phyloP scores from a whole-genome alignment of 1,140 invertebrate species.

The Drosophila parvula region DNA sequence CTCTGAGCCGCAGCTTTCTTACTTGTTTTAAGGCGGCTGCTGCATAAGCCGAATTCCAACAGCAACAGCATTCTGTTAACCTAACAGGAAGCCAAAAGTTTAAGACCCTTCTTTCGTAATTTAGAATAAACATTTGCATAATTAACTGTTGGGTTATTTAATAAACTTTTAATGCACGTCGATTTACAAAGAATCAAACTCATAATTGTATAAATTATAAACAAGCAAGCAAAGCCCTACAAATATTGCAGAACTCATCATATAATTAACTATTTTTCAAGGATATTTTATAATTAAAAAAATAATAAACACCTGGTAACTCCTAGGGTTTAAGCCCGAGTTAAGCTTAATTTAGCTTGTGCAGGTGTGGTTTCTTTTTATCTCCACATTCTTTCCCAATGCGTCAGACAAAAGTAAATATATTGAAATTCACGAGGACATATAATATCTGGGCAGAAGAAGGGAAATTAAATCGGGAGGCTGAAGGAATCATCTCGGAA shows the following conservation, averaged over 20 bases:
- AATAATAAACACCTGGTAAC: neutral
- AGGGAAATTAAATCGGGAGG: neutral
- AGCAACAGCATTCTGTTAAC: neutral
- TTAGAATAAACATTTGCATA: neutral
- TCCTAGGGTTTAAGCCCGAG: neutral
- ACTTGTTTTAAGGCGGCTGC: neutral
- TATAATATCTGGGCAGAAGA: neutral
- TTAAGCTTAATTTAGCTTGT: neutral
- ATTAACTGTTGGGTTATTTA: no score
- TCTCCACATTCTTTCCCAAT: slow-evolving; percentile 10
- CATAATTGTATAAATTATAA: no score
- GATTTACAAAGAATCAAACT: no score
- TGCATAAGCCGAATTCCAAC: slow-evolving; percentile 6
- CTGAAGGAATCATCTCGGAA: slow-evolving; percentile 23
- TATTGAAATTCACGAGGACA: neutral
- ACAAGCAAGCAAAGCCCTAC: no score
- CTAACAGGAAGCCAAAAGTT: neutral
- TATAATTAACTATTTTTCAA: neutral
- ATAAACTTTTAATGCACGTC: no score
- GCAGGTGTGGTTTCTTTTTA: slow-evolving; percentile 8
- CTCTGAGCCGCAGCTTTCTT: neutral
- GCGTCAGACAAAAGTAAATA: slow-evolving; percentile 12
- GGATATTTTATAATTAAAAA: no score
- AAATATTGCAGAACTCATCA: neutral
- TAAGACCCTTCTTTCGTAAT: neutral